These are phyloP conservation scores for Salvator merianae DNA, from an alignment of 2,113 vertebrate species.

Conservation along the genomic window DNA sequence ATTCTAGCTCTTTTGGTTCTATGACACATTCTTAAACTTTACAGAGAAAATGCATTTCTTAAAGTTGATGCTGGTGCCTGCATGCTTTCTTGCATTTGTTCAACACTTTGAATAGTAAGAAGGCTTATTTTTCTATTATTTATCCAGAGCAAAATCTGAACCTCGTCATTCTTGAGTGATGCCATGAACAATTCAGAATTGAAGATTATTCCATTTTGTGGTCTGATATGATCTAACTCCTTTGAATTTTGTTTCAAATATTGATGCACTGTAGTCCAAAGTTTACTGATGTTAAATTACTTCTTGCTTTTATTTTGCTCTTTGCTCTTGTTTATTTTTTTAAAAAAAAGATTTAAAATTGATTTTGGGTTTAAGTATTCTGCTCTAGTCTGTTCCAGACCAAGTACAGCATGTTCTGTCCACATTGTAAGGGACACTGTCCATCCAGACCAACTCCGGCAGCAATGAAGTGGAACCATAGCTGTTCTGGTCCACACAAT, in stretches of 20 bases:
- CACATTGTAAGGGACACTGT: too few relatives aligned
- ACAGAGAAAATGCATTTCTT: not conserved
- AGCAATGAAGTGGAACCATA: too few relatives aligned
- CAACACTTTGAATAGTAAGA: not conserved
- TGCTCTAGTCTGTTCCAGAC: too few relatives aligned
- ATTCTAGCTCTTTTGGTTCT: not conserved
- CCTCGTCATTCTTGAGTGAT: not conserved
- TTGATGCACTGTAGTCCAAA: not conserved
- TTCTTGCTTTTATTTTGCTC: not conserved
- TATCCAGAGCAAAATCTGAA: not conserved
- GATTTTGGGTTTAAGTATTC: too few relatives aligned
- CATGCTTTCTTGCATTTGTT: not conserved
- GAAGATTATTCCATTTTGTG: slow-evolving; percentile 26
- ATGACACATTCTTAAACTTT: not conserved
- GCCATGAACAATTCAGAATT: slow-evolving; percentile 4
- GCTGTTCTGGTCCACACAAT: too few relatives aligned
- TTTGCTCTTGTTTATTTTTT: not conserved
- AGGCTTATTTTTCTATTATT: not conserved
- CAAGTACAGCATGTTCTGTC: too few relatives aligned
- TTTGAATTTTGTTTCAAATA: slow-evolving; percentile 19
- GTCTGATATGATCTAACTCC: not conserved
- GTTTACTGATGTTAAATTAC: not conserved
- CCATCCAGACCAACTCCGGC: too few relatives aligned
- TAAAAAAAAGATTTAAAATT: too few relatives aligned
- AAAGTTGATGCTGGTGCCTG: not conserved